A percentile compares a stretch with the other conserved stretches of the same genome.
phyloP scores from a whole-genome alignment of 2,888 invertebrate genomes.

The Coleophora flavipennella region DNA sequence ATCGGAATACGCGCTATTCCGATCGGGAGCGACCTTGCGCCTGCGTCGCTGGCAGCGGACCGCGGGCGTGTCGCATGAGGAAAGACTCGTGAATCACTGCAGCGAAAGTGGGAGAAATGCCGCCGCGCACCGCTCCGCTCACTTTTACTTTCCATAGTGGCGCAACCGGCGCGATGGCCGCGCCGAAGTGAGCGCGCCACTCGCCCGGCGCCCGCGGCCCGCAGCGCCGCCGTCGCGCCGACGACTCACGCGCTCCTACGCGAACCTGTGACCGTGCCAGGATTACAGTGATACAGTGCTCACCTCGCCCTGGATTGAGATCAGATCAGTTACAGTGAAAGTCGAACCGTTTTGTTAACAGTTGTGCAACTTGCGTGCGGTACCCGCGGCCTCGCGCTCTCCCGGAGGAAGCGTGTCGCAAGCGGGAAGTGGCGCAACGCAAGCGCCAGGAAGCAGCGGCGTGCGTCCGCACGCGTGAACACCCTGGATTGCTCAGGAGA shows the following conservation, averaged over 20 bases:
- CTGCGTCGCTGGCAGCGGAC: too few relatives aligned
- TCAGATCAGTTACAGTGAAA: slow-evolving; percentile 49
- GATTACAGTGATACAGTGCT: slow-evolving; percentile 67
- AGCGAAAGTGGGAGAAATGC: slow-evolving; percentile 73
- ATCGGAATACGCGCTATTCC: slow-evolving; percentile 39
- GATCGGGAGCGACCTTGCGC: slow-evolving; percentile 62
- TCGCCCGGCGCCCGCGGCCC: slow-evolving; percentile 71
- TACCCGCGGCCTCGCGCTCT: slow-evolving; percentile 65
- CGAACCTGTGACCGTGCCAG: slow-evolving; percentile 49
- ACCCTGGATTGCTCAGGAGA: slow-evolving; percentile 51
- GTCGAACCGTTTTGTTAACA: slow-evolving; percentile 54
- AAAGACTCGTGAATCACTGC: slow-evolving; percentile 49
- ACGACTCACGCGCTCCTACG: slow-evolving; percentile 36
- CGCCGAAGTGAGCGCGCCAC: slow-evolving; percentile 61
- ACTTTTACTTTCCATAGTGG: slow-evolving; percentile 69
- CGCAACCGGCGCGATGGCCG: slow-evolving; percentile 64
- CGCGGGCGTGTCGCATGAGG: slow-evolving; percentile 16
- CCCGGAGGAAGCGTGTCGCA: slow-evolving; percentile 68
- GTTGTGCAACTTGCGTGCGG: slow-evolving; percentile 62
- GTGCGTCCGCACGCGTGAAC: slow-evolving; percentile 42
- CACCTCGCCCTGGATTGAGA: slow-evolving; percentile 58
- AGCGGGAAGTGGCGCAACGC: slow-evolving; percentile 69
- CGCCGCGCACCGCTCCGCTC: slow-evolving; percentile 49
- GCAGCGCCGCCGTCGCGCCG: slow-evolving; percentile 66
- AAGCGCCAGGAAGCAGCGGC: slow-evolving; percentile 60